A percentile compares a stretch with the other conserved stretches of the same genome.
phyloP scores from a whole-genome alignment of 2,888 invertebrate species.

The Diplazon laetatorius region DNA sequence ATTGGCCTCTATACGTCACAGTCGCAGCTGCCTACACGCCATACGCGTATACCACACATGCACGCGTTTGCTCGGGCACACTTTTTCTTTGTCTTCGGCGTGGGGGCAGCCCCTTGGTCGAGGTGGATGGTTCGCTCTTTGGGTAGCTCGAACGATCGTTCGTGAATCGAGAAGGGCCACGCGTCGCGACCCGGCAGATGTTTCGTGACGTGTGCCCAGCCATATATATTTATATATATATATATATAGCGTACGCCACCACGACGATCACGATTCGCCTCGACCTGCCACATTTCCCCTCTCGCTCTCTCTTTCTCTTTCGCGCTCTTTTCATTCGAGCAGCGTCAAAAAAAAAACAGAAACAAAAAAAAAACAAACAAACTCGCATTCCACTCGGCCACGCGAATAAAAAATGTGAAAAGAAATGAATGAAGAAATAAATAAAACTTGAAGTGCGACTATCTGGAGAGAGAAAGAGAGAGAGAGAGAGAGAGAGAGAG shows the following conservation, averaged over 20 bases:
- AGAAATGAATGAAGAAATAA: constrained; percentile 41
- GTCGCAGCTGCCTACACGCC: constrained; percentile 81
- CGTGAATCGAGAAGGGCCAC: constrained; percentile 63
- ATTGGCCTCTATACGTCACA: constrained; percentile 76
- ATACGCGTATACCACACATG: too few relatives aligned
- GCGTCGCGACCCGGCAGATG: constrained; percentile 75
- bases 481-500: constrained; percentile 19
- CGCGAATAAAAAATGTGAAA: constrained; percentile 30
- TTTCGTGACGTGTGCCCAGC: constrained; percentile 79
- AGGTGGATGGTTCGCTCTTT: constrained; percentile 72
- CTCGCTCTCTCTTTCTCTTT: constrained; percentile 18
- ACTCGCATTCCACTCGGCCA: constrained; percentile 38
- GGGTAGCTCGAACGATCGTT: constrained; percentile 69
- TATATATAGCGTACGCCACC: constrained; percentile 41
- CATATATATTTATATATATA: too few relatives aligned
- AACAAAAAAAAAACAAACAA: too few relatives aligned
- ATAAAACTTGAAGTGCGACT: constrained; percentile 33
- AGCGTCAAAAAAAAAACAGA: constrained; percentile 26
- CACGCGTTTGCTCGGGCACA: too few relatives aligned
- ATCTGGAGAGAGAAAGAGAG: constrained; percentile 14
- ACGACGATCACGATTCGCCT: constrained; percentile 17
- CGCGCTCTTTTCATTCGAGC: constrained; percentile 40
- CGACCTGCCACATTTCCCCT: constrained; percentile 29
- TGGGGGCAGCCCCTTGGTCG: constrained; percentile 68
- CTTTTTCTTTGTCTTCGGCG: constrained; percentile 82